Evolutionary conservation across 92 coral and sea anemone species (phyloP), one percentile per base, ranked within the genome.

Genomic region (Isaurus tuberculatus): DNA sequence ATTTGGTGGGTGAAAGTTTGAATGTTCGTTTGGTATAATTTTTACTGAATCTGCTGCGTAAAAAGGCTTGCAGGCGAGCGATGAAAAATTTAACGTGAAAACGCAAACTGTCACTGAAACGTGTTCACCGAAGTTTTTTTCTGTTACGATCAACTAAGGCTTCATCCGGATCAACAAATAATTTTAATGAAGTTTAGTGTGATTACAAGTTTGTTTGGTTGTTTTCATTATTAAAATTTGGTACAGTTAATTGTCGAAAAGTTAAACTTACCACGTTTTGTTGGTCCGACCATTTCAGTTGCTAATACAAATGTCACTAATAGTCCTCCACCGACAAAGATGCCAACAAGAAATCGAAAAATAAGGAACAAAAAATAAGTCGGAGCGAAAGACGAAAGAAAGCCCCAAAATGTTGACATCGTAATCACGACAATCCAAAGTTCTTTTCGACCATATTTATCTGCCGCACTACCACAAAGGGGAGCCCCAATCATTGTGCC

Each of bases 401-500:
- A 46, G 3, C 91, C 91, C 11, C 89, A 72, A 19, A 83, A 61
- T 23, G 80, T 70, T 2, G 91, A 72, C 3, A 87, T 70, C 23
- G 91, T 63, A 37, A 93, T 89, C 3, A 88, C 75, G 26, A 72
- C 10, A 15, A 95, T 83, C 84, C 93, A 89, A 0, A 95, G 70
- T 64, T 57, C 80, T 64, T 91, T 87, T 17, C 98, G 90, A 2
- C 98, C 98, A 33, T 94, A 78, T 43, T 86, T 89, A 68, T 95
- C 98, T 0, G 98, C 94, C 15, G 91, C 23, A 42, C 84, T 84
- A 0, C 98, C 98, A 63, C 89, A 84, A 6, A 87, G 6, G 0
- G 97, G 91, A 3, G 94, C 95, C 16, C 98, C 98, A 15, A 93
- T 55, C 65, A 95, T 55, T 14, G 90, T 90, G 2, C 98, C 98